Percentiles rank a stretch among this genome's conserved stretches.
These are phyloP conservation scores for Arbacia lixula DNA, from an alignment of 53 echinoderm and acorn worm species.

Conservation along the genomic window DNA sequence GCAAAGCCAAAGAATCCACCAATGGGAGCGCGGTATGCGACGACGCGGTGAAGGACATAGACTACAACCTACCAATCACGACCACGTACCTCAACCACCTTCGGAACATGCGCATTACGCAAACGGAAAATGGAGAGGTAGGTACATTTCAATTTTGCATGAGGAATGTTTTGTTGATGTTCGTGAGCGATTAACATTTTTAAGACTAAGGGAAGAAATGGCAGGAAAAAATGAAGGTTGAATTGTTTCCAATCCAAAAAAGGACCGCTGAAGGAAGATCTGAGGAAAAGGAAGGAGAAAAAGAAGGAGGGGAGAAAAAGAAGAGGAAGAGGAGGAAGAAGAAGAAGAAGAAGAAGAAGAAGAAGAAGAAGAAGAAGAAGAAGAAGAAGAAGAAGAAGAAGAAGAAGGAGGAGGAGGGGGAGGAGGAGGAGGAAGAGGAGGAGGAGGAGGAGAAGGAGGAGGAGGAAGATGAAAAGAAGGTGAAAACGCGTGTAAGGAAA, in stretches of 20 bases:
- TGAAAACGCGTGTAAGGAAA: not conserved
- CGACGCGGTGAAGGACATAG: constrained; percentile 63
- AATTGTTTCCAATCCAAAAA: too few species aligned
- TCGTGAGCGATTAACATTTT: too few species aligned
- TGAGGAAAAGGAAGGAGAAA: not conserved
- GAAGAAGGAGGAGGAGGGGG: not conserved
- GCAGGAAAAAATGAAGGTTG: too few species aligned
- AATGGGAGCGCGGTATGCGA: constrained; percentile 29
- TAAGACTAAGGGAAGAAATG: too few species aligned
- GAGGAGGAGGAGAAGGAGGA: not conserved
- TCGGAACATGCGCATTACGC: constrained; percentile 77
- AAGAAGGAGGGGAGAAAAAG: not conserved
- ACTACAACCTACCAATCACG: constrained; percentile 92
- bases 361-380: constrained; percentile 15
- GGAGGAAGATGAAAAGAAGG: not conserved
- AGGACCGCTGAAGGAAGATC: not conserved
- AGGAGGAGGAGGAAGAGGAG: not conserved
- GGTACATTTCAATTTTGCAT: constrained; percentile 5
- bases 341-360: not conserved
- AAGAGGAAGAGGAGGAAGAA: not conserved
- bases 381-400: not conserved
- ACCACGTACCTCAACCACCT: constrained; percentile 92
- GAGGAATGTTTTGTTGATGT: not conserved
- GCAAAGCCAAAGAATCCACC: constrained; percentile 48
- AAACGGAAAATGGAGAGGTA: constrained; percentile 54